Evolutionary conservation across 64 coral and sea anemone genomes (phyloP).

Genomic region (Montipora capricornis): DNA sequence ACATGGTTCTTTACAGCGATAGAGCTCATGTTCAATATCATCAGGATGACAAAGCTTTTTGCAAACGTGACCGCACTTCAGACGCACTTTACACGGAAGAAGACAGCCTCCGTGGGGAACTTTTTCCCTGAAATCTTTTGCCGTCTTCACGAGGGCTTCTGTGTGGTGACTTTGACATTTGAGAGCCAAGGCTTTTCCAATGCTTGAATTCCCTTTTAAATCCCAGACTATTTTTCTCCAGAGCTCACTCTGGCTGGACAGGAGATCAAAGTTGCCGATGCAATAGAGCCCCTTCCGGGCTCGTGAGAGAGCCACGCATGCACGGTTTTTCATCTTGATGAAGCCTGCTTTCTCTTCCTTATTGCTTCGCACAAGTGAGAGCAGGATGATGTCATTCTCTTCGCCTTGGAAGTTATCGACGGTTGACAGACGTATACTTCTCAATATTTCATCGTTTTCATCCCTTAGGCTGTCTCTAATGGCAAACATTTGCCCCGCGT

Average conservation of each 20-base stretch:
- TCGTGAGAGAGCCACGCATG: constrained; percentile 91
- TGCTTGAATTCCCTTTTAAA: background rate
- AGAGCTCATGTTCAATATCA: constrained; percentile 62
- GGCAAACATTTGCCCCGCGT: constrained; percentile 83
- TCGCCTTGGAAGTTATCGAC: constrained; percentile 97
- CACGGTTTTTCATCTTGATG: constrained; percentile 78
- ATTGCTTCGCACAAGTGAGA: constrained; percentile 94
- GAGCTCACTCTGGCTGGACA: constrained; percentile 72
- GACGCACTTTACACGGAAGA: constrained; percentile 53
- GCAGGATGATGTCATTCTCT: constrained; percentile 91
- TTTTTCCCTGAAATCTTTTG: constrained; percentile 66
- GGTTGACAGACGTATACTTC: constrained; percentile 62
- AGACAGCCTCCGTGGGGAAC: constrained; percentile 79
- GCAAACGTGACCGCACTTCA: constrained; percentile 87
- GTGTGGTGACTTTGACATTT: constrained; percentile 72
- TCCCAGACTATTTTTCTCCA: constrained; percentile 77
- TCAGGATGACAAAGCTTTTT: constrained; percentile 66
- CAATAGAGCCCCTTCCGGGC: constrained; percentile 84
- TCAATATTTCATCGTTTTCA: constrained; percentile 29
- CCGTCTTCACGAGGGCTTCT: background rate
- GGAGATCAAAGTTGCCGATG: constrained; percentile 86
- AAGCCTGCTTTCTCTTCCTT: constrained; percentile 71
- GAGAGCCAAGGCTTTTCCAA: constrained; percentile 62
- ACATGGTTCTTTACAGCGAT: constrained; percentile 72
- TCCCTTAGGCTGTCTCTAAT: constrained; percentile 59